Base-by-base conservation (phyloP, 2,888 invertebrate genomes). In the Drosophila melanosoma region DNA sequence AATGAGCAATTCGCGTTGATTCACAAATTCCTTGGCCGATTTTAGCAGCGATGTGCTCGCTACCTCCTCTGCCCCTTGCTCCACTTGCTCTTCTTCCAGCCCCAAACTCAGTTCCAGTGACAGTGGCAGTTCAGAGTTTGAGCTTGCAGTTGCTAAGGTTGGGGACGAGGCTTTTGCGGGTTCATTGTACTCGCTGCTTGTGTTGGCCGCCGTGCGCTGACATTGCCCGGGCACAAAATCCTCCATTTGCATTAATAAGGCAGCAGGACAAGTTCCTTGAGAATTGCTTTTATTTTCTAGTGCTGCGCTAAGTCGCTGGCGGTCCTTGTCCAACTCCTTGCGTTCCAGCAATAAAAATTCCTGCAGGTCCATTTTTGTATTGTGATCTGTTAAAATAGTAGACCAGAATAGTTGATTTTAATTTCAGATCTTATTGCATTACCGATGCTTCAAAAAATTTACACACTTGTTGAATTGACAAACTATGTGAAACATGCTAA, bases 21-120 rank as follows among this genome's bases (percentile, higher is more conserved):
- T 91, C 51, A 83, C 89, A 67, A 83, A 82, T 67, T 92, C 88
- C 68, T 91, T 91, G 52, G 79, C 79, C 56, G 76, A 79, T 67
- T 92, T 91, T 17, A 67, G 51, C 71, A 77, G 54, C 51, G 69
- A 59, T 26, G 57, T 64, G 63, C 49, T 59, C 10, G 52, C 42
- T 20, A 57, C 23, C 7, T 29, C 36, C 11, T 32, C 66, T 32
- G 8, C 17, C 2, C 45, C 42, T 29, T 32, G 56, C 38, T 54
- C 26, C 15, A 42, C 49, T n/a, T 29, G 49, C 15, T 45, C 69
- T 40, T 23, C 42, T 5, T 35, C 48, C 38, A 48, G 40, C 42
- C 61, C 48, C 26, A 17, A 40, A 35, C 35, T 56, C 54, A 74
- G 73, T 36, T 82, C 66, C 36, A 82, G 63, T 52, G 69, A 67